phyloP scores from a whole-genome alignment of 2,888 invertebrate genomes.

The Mimumesa dahlbomi region DNA sequence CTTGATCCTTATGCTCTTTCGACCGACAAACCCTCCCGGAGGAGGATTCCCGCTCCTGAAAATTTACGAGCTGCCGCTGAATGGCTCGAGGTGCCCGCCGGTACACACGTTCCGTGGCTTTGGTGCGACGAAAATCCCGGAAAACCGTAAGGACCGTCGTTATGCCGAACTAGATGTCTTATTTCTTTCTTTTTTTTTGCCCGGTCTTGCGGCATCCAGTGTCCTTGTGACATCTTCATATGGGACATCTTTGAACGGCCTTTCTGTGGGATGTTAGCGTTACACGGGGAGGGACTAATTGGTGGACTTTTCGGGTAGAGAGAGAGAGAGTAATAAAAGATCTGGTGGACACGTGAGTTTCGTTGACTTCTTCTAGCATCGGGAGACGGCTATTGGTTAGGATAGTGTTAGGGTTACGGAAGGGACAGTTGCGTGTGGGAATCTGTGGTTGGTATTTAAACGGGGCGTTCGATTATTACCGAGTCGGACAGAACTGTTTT shows the following conservation, averaged over 20 bases:
- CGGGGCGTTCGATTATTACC: slow-evolving; percentile 30
- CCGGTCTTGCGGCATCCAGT: too few relatives aligned
- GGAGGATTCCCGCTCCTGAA: slow-evolving; percentile 71
- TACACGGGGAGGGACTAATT: too few relatives aligned
- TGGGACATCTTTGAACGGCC: too few relatives aligned
- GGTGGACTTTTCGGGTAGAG: too few relatives aligned
- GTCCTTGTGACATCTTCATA: slow-evolving; percentile 34
- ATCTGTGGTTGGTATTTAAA: slow-evolving; percentile 38
- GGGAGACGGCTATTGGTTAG: too few relatives aligned
- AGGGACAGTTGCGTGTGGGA: slow-evolving; percentile 20
- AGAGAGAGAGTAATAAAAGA: too few relatives aligned
- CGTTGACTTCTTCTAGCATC: too few relatives aligned
- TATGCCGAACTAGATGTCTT: too few relatives aligned
- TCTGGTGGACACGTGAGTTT: too few relatives aligned
- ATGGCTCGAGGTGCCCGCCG: slow-evolving; percentile 46
- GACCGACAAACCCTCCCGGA: slow-evolving; percentile 67
- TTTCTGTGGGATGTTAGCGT: too few relatives aligned
- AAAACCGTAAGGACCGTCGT: too few relatives aligned
- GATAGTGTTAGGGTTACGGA: too few relatives aligned
- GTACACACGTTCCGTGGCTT: slow-evolving; percentile 63
- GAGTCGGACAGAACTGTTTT: slow-evolving; percentile 23
- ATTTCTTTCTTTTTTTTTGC: slow-evolving; percentile 8
- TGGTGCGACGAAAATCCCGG: slow-evolving; percentile 58
- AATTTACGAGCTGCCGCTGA: slow-evolving; percentile 75
- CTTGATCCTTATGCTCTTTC: slow-evolving; percentile 74